phyloP scores from a whole-genome alignment of 2,888 invertebrate genomes.

The Dryadula phaetusa region DNA sequence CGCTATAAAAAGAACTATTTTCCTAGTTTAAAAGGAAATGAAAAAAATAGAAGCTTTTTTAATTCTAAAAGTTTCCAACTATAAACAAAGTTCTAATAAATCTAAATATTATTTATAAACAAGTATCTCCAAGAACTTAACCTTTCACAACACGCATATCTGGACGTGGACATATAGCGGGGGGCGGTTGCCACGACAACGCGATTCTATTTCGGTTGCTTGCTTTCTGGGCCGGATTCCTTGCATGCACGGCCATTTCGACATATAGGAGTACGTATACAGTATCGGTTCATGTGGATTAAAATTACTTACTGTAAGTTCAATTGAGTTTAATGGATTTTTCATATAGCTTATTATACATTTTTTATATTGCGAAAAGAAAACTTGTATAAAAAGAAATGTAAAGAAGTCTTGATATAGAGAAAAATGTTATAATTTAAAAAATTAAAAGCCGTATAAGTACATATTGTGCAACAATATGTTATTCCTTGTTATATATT shows the following conservation, averaged over 20 bases:
- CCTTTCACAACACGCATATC: slow-evolving; percentile 19
- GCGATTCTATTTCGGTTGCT: slow-evolving; percentile 48
- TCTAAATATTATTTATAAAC: background rate
- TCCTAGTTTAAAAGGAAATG: background rate
- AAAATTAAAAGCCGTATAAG: no score
- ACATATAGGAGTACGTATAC: slow-evolving; percentile 42
- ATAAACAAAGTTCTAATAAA: background rate
- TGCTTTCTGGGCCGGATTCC: slow-evolving; percentile 48
- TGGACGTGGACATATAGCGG: slow-evolving; percentile 46
- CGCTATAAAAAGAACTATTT: background rate
- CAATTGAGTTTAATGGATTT: slow-evolving; percentile 7
- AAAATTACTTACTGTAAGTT: slow-evolving; percentile 30
- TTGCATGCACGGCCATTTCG: slow-evolving; percentile 43
- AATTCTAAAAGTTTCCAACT: background rate
- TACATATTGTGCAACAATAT: no score
- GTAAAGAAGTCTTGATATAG: no score
- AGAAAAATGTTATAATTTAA: no score
- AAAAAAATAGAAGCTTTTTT: background rate
- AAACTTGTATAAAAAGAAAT: no score
- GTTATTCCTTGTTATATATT: no score
- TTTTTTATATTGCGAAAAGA: no score
- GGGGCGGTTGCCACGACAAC: slow-evolving; percentile 67
- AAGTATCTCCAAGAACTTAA: slow-evolving; percentile 16
- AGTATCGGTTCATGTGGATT: slow-evolving; percentile 20
- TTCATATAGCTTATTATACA: background rate